phyloP scores from a whole-genome alignment of 2,888 invertebrate species.

The Noctua fimbriata region DNA sequence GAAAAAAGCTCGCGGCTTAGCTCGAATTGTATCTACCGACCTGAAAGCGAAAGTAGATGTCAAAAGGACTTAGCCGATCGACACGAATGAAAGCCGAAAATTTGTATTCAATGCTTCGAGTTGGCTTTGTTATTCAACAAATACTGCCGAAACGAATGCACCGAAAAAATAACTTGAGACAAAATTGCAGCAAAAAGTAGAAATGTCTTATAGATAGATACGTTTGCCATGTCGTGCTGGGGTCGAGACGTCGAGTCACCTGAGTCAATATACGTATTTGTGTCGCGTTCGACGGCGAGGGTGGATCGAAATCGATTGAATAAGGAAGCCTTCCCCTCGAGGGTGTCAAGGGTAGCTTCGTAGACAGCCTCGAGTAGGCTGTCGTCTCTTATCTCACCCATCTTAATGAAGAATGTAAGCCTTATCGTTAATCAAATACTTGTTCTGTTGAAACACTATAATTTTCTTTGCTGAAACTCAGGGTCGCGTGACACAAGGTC shows the following conservation, averaged over 20 bases:
- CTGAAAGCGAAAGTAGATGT: background rate
- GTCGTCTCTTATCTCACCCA: constrained; percentile 63
- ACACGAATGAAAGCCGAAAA: background rate
- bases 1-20: background rate
- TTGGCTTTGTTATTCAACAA: background rate
- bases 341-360: constrained; percentile 77
- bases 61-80: background rate
- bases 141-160: background rate
- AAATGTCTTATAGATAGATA: constrained; percentile 39
- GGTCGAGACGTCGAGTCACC: constrained; percentile 68
- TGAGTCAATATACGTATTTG: constrained; percentile 80
- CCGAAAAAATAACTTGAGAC: background rate
- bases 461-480: constrained; percentile 54
- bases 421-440: constrained; percentile 65
- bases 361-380: constrained; percentile 58
- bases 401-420: constrained; percentile 58
- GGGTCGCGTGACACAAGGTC: constrained; percentile 59
- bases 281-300: constrained; percentile 72
- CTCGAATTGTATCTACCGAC: background rate
- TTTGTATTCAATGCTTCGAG: background rate
- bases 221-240: constrained; percentile 33
- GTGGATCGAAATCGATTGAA: constrained; percentile 83
- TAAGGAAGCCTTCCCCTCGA: constrained; percentile 70
- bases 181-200: constrained; percentile 9
- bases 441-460: constrained; percentile 30